Base-by-base conservation (phyloP, 2,888 invertebrate species). In the Scaptomyza polygonia region DNA sequence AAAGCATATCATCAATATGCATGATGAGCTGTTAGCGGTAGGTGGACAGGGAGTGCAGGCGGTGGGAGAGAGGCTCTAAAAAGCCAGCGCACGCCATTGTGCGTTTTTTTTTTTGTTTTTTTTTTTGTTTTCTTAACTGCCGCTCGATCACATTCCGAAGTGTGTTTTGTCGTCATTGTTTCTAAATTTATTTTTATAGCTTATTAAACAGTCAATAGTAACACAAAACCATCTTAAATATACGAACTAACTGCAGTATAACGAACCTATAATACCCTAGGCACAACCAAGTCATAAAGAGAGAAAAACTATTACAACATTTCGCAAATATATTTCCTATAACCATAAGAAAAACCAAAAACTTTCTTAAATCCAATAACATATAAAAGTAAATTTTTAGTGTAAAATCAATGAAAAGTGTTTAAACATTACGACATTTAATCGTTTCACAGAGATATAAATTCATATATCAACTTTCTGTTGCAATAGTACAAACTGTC, bases 101-200 rank as follows among this genome's bases (percentile, higher is more conserved):
- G 67, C 66, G 67, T 53, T 67, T 54, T 53, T 14, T 39, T 39
- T 16, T 14, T 39, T 39, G 8, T 14, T 14, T 36, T 25, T 55
- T 43, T 32, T 53, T 18, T 18, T 29, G 8, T 29, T 14, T 69
- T 72, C 72, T 77, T 77, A 71, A 79, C 76, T 59, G 83, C 72
- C 81, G 57, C 66, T 58, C 81, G 79, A 79, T 81, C 74, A 74
- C 81, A 88, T 88, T 86, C 86, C 86, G 59, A 84, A 57, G 88
- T 68, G 85, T 88, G 71, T 82, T 73, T 78, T 88, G 82, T 80
- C 80, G 85, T 88, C 88, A 81, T 87, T 85, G 77, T 79, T 68
- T 78, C 76, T 82, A 79, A 79, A 86, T 82, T 80, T 85, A 83
- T 85, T 83, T 88, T 87, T 87, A 87, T 87, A 81, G 86, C 81